A percentile compares a stretch with the other conserved stretches of the same genome.
These are phyloP conservation scores for Cryptotis parvus DNA, from an alignment of 2,113 vertebrate genomes.

Conservation along the genomic window DNA sequence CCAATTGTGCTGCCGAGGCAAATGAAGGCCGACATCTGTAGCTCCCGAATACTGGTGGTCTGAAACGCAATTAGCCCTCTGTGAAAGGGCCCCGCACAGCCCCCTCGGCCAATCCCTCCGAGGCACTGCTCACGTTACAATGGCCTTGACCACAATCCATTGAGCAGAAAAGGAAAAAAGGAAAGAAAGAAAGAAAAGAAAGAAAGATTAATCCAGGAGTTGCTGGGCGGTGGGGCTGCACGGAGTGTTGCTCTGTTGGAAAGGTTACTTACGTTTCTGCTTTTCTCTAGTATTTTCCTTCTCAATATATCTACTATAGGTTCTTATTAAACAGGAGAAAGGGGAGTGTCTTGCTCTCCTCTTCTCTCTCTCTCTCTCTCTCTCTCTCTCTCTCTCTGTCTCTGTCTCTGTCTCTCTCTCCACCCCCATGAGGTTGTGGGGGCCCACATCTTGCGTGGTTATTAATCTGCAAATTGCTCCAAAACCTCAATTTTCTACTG, in stretches of 20 bases:
- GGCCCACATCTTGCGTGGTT: conserved; percentile 63
- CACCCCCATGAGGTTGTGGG: no score
- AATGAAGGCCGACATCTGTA: conserved; percentile 99
- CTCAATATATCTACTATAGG: conserved; percentile 13
- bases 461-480: conserved; percentile 84
- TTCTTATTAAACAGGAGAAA: not conserved
- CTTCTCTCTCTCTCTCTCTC: no score
- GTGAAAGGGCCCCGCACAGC: conserved; percentile 94
- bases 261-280: conserved; percentile 85
- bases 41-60: conserved; percentile 95
- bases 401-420: no score
- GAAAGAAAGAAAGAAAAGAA: conserved; percentile 71
- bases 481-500: conserved; percentile 83
- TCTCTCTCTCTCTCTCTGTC: no score
- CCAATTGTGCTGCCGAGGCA: conserved; percentile 98
- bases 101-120: conserved; percentile 93
- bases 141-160: conserved; percentile 95
- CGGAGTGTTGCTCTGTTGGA: conserved; percentile 85
- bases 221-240: conserved; percentile 86
- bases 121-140: conserved; percentile 95
- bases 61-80: conserved; percentile 96
- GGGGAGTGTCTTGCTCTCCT: not conserved
- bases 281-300: conserved; percentile 23
- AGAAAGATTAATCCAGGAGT: conserved; percentile 94
- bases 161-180: conserved; percentile 90